Evolutionary conservation across 1,140 invertebrate species (phyloP).

Genomic region (Drosophila takahashii): DNA sequence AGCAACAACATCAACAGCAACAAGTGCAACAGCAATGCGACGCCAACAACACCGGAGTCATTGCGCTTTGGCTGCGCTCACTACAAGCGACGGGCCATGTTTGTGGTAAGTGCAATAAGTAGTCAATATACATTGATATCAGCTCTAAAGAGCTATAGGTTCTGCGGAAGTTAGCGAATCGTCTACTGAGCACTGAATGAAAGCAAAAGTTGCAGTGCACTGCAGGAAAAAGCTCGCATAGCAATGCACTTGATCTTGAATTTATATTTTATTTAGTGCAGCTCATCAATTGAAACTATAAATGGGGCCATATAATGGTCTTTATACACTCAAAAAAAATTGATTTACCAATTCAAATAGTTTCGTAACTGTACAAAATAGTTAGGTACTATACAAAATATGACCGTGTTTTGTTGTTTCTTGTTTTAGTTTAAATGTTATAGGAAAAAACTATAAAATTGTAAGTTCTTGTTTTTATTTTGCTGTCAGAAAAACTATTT

Average conservation of each 20-base stretch:
- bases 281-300: background rate
- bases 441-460: too few relatives aligned
- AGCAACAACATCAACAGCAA: constrained; percentile 25
- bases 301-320: background rate
- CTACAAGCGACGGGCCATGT: constrained; percentile 92
- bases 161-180: background rate
- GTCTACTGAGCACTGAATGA: background rate
- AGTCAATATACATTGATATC: background rate
- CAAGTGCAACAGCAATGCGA: constrained; percentile 31
- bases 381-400: too few relatives aligned
- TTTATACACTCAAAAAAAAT: too few relatives aligned
- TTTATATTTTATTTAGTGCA: background rate
- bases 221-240: background rate
- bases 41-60: constrained; percentile 60
- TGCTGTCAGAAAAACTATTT: too few relatives aligned
- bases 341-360: too few relatives aligned
- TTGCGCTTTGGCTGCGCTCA: constrained; percentile 88
- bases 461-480: too few relatives aligned
- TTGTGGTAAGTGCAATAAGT: constrained; percentile 88
- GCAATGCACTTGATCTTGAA: background rate
- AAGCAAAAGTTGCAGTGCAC: background rate
- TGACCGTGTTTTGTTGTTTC: too few relatives aligned
- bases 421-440: too few relatives aligned
- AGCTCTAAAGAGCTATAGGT: background rate
- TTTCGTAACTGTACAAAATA: too few relatives aligned